These are phyloP conservation scores for Luffia ferchaultella DNA, from an alignment of 2,888 invertebrate genomes.

Conservation along the genomic window DNA sequence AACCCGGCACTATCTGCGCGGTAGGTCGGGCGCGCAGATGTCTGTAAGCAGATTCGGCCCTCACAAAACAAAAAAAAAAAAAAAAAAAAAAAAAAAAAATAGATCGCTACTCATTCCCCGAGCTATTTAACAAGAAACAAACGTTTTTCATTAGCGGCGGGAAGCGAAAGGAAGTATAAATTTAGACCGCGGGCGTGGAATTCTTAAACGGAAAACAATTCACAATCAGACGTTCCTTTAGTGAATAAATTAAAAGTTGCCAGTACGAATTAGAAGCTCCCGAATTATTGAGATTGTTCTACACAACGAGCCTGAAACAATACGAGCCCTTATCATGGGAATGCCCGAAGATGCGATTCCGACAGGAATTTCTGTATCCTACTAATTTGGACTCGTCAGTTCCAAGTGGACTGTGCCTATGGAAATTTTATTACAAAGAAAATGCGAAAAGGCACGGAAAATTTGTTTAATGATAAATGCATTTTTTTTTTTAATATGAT, in stretches of 20 bases:
- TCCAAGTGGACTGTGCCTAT: too few species aligned
- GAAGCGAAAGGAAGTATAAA: constrained; percentile 18
- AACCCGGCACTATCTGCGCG: too few species aligned
- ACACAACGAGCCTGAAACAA: constrained; percentile 19
- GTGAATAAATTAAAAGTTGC: constrained; percentile 45
- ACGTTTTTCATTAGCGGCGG: constrained; percentile 18
- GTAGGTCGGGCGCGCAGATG: too few species aligned
- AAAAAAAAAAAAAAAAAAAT: too few species aligned
- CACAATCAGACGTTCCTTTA: constrained; percentile 38
- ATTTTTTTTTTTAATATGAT: too few species aligned
- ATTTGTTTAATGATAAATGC: too few species aligned
- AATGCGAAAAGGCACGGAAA: too few species aligned
- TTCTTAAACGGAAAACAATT: constrained; percentile 41
- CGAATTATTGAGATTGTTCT: constrained; percentile 38
- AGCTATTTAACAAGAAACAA: constrained; percentile 2
- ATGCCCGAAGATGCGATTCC: not conserved
- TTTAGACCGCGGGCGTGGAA: constrained; percentile 29
- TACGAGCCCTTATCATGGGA: not conserved
- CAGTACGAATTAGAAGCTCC: constrained; percentile 36
- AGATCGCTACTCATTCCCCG: not conserved
- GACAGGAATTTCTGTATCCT: not conserved
- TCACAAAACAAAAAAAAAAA: too few species aligned
- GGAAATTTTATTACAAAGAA: too few species aligned
- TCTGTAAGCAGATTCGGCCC: too few species aligned
- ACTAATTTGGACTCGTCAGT: not conserved